Evolutionary conservation across 2,888 invertebrate species (phyloP).

Genomic region (Microplitis deprimator): DNA sequence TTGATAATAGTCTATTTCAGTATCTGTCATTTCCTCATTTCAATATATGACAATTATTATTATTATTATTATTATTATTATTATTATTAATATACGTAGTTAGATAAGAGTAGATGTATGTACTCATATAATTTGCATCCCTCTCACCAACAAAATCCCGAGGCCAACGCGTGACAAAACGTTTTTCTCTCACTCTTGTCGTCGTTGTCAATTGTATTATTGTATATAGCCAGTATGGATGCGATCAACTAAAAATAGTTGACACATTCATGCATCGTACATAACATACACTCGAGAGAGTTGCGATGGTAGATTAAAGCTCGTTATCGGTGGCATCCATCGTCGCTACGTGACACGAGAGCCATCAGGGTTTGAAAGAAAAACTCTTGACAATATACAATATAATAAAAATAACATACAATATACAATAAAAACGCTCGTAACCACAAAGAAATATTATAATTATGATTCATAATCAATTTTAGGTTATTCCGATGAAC

Average conservation of each 20-base stretch:
- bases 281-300: background rate
- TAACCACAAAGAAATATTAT: background rate
- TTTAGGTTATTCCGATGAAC: background rate
- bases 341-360: constrained; percentile 47
- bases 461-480: background rate
- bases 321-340: constrained; percentile 49
- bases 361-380: constrained; percentile 37
- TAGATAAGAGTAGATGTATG: background rate
- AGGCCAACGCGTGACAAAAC: constrained; percentile 14
- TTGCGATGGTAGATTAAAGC: constrained; percentile 46
- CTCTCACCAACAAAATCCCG: constrained; percentile 16
- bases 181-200: background rate
- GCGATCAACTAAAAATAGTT: constrained; percentile 34
- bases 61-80: background rate
- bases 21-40: too few species aligned
- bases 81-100: background rate
- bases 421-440: constrained; percentile 18
- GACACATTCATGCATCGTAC: constrained; percentile 19
- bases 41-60: background rate
- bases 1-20: too few species aligned
- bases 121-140: constrained; percentile 10
- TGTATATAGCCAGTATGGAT: background rate
- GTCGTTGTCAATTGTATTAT: background rate
- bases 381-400: background rate
- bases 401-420: background rate